Base-by-base conservation (phyloP, 1,140 invertebrate genomes). In the Leptinotarsa texana region DNA sequence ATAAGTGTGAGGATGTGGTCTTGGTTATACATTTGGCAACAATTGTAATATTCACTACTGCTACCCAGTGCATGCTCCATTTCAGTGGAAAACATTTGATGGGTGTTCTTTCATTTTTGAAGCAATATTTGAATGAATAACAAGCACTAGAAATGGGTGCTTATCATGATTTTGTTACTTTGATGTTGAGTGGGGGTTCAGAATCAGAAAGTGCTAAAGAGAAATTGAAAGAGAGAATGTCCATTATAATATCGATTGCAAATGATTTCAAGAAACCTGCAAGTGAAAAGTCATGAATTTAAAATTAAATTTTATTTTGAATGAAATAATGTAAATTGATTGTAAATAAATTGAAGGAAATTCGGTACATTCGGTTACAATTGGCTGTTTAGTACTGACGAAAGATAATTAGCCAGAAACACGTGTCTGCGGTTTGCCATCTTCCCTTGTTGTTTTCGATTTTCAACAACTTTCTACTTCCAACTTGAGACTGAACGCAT, bases 51-150 rank as follows among this genome's bases (percentile, higher is more conserved):
- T 97, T 97, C 81, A 95, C 94, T 22, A 89, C 90, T 13, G 87
- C 92, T 0, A 95, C 93, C 15, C 91, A 95, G 80, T 90, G 86
- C 79, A 94, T 96, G 86, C 80, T 99, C 17, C 95, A 98, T 83
- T 94, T 94, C 13, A 97, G 96, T 27, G 96, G 96, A 0, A 92
- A 95, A 84, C 95, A 96, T 86, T 94, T 98, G 4, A 92, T 95
- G 0, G 87, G 90, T 22, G 90, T 98, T 75, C 86, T 98, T 22
- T 80, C 86, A 2, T 93, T 91, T 84, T 87, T 98, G 15, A 90
- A 93, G 75, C 86, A 87, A 24, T 89, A 91, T 74, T 83, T 98
- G 33, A 88, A 89, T 74, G 84, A 87, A 21, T 89, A 93, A 4
- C 88, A 92, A 65, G 88, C 89, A 82, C 80, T 87, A 13, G 82